Evolutionary conservation across 1,140 invertebrate species (phyloP), one percentile per base, ranked within the genome.

Genomic region (Yoshiicerus persimilis): DNA sequence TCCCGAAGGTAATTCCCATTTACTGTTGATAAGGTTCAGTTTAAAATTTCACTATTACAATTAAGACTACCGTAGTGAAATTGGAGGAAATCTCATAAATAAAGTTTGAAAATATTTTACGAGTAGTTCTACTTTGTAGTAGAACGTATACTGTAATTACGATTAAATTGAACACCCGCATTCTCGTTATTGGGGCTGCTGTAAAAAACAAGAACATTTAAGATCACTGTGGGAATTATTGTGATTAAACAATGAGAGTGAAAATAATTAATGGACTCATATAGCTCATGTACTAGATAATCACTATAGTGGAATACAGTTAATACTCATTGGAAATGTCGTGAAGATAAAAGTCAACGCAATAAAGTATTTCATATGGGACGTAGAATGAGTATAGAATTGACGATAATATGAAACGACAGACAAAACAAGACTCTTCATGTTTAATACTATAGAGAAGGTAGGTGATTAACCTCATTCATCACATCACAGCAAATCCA

Each of bases 201-300:
- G 70, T 34, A 34, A 9, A 36, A 80, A 80, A 36, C 32, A 80
- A 16, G 32, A 80, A 20, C 13, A 80, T n/a, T 38, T n/a, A 38
- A 36, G 16, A 23, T 56, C 47, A 56, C 0, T 56, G 47, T 56
- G 47, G 20, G 30, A 80, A 80, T 80, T 36, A 80, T 36, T 34
- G 34, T 80, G 30, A 80, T 80, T 80, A 80, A 80, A 80, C 75
- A 80, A 80, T 80, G 75, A 80, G 75, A 80, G 75, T n/a, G 75
- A 80, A 80, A 80, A 80, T 80, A 36, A 80, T 80, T 34, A 36
- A 80, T 30, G 32, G 75, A n/a, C 16, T 70, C 66, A 30, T 70
- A 70, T 70, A 16, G 66, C 27, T 70, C 27, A 27, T 75, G 66
- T 75, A 30, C 27, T 80, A 36, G 30, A 80, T 80, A 80, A 36